These are phyloP conservation scores for Pedionomus torquatus DNA, from an alignment of 2,113 vertebrate species.

Conservation along the genomic window DNA sequence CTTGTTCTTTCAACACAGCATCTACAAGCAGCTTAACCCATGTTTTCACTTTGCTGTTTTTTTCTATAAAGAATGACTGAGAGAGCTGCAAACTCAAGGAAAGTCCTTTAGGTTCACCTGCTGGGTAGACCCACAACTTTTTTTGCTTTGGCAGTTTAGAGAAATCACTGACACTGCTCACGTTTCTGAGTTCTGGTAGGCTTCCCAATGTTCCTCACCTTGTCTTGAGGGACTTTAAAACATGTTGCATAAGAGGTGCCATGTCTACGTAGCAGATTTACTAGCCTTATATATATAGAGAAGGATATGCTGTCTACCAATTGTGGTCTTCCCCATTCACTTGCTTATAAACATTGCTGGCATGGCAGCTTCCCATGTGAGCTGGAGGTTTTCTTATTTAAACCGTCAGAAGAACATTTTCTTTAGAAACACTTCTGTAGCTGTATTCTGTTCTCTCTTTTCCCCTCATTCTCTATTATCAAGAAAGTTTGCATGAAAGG, in stretches of 20 bases:
- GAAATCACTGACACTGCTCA: neutral
- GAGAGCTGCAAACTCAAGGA: neutral
- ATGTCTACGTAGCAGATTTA: neutral
- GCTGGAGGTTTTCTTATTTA: neutral
- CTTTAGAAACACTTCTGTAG: neutral
- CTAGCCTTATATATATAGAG: neutral
- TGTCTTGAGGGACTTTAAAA: neutral
- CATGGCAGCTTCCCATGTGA: neutral
- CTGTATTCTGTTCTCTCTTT: neutral
- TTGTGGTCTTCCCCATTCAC: neutral
- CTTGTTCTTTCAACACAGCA: neutral
- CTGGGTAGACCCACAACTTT: neutral
- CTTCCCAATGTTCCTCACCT: neutral
- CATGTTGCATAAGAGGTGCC: neutral
- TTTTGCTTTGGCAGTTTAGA: neutral
- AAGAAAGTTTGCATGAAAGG: neutral
- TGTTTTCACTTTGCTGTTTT: neutral
- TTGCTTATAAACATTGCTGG: neutral
- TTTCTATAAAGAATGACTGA: neutral
- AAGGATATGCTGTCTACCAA: neutral
- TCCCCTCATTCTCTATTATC: neutral
- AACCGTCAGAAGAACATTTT: neutral
- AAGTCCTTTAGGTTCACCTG: neutral
- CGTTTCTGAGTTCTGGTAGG: neutral
- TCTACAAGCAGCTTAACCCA: neutral